Conservation (phyloP, 2,797 vertebrate genomes). For the Tenualosa ilisha region DNA sequence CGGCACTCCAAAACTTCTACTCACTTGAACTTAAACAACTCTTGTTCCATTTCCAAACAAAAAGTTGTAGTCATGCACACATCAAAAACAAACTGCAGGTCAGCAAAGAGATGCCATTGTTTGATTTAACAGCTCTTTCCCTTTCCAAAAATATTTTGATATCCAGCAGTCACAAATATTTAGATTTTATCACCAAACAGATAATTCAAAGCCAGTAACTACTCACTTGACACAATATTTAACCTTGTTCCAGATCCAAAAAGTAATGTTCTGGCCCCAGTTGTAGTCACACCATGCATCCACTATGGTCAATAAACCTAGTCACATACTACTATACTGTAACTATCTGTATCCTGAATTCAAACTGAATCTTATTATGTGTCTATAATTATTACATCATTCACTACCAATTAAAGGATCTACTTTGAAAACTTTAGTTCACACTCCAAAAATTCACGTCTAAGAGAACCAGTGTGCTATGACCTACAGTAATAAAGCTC, state of each 20-base stretch:
- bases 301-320: neutral
- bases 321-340: no score
- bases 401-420: no score
- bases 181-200: constrained; percentile 7
- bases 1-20: neutral
- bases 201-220: neutral
- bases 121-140: neutral
- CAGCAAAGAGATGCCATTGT: neutral
- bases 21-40: constrained; percentile 31
- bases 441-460: no score
- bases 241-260: constrained; percentile 38
- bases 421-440: no score
- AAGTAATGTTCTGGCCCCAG: neutral
- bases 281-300: neutral
- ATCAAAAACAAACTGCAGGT: neutral
- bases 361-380: no score
- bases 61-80: constrained; percentile 37
- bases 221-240: constrained; percentile 44
- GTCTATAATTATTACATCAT: no score
- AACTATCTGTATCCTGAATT: no score
- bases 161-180: constrained; percentile 38
- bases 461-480: no score
- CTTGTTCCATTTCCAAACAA: constrained; percentile 33
- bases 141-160: constrained; percentile 32
- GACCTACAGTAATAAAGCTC: no score